Conservation (phyloP, 2,797 vertebrate genomes). For the Ambastaia sidthimunki region DNA sequence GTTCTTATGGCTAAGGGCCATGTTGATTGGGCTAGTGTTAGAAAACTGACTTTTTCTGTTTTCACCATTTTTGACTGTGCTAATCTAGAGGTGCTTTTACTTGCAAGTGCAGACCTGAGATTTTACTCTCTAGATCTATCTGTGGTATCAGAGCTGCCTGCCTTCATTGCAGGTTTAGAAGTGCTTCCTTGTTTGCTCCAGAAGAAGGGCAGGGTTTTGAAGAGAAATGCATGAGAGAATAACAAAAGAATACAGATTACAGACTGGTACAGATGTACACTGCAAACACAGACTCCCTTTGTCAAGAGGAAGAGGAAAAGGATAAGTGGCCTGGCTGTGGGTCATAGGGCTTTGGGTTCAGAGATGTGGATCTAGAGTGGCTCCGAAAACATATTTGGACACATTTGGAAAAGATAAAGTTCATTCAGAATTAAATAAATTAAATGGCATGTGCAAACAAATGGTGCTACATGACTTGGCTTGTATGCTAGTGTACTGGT, state of each 20-base stretch:
- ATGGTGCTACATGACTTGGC: too few relatives aligned
- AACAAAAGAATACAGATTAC: slow-evolving; percentile 59
- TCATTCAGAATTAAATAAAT: too few relatives aligned
- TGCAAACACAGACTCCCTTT: slow-evolving; percentile 50
- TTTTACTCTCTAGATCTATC: slow-evolving; percentile 34
- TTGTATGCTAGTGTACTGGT: too few relatives aligned
- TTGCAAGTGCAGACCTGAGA: slow-evolving; percentile 7
- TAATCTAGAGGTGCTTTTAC: slow-evolving; percentile 20
- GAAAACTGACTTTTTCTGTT: slow-evolving; percentile 27
- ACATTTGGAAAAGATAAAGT: too few relatives aligned
- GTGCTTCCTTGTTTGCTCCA: slow-evolving; percentile 57
- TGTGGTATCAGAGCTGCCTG: slow-evolving; percentile 65
- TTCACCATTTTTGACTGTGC: slow-evolving; percentile 2
- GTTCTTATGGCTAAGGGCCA: neutral
- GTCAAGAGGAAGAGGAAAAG: slow-evolving; percentile 41
- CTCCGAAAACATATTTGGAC: too few relatives aligned
- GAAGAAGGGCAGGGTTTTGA: slow-evolving; percentile 29
- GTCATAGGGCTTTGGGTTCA: neutral
- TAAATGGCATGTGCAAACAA: too few relatives aligned
- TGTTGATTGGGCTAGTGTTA: neutral
- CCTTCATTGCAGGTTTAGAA: slow-evolving; percentile 30
- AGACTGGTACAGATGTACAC: slow-evolving; percentile 57
- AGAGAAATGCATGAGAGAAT: slow-evolving; percentile 44
- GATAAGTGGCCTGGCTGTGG: neutral
- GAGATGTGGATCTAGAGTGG: too few relatives aligned